Evolutionary conservation across 2,888 invertebrate species (phyloP).

Genomic region (Trichacis sp.): DNA sequence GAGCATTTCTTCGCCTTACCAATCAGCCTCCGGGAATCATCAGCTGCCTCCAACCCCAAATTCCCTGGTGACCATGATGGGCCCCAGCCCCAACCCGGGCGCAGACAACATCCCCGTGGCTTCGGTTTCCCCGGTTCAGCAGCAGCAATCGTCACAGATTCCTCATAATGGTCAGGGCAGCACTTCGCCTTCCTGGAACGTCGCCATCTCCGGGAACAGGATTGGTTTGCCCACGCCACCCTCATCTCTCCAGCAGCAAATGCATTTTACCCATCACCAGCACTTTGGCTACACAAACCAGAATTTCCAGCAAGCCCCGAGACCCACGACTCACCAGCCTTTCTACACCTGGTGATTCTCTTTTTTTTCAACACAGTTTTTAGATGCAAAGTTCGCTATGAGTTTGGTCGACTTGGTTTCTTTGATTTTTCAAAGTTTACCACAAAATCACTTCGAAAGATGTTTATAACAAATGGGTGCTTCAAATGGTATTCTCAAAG

Average conservation of each 20-base stretch:
- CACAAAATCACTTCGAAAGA: no score
- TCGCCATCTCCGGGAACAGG: slow-evolving; percentile 49
- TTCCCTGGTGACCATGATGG: slow-evolving; percentile 70
- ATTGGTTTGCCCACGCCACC: slow-evolving; percentile 56
- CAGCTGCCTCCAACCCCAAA: slow-evolving; percentile 69
- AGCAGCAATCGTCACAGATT: slow-evolving; percentile 45
- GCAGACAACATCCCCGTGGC: slow-evolving; percentile 49
- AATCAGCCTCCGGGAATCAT: slow-evolving; percentile 60
- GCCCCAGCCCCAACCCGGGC: slow-evolving; percentile 66
- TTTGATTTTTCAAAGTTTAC: no score
- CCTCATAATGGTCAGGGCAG: slow-evolving; percentile 46
- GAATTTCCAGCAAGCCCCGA: slow-evolving; percentile 60
- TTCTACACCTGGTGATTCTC: slow-evolving; percentile 61
- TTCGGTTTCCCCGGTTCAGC: slow-evolving; percentile 56
- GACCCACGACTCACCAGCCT: slow-evolving; percentile 57
- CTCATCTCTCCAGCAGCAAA: slow-evolving; percentile 48
- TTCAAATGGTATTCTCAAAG: no score
- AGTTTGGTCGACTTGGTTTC: no score
- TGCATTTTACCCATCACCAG: slow-evolving; percentile 55
- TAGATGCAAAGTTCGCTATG: no score
- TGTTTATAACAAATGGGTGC: no score
- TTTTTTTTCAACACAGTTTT: no score
- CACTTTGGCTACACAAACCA: slow-evolving; percentile 58
- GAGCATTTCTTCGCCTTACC: slow-evolving; percentile 71
- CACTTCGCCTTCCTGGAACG: slow-evolving; percentile 59